Evolutionary conservation across 2,113 vertebrate species (phyloP).

Genomic region (Danio rerio): GRCz12tu NC_133176.1:44176501-44177000

Average conservation of each 20-base stretch:
- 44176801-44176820: background rate
- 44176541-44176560: slow-evolving; percentile 1
- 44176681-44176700: background rate
- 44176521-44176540: background rate
- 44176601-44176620: background rate
- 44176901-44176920: background rate
- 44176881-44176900: background rate
- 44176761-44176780: background rate
- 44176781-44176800: background rate
- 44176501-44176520: background rate
- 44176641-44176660: background rate
- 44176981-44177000: slow-evolving; percentile 1
- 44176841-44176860: background rate
- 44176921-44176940: background rate
- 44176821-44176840: background rate
- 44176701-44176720: background rate
- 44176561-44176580: background rate
- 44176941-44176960: too few relatives aligned
- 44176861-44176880: background rate
- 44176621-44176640: background rate
- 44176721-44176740: background rate
- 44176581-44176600: background rate
- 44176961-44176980: slow-evolving; percentile 7
- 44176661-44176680: background rate
- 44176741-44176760: background rate